Evolutionary conservation across 2,888 invertebrate species (phyloP), one percentile per base, ranked within the genome.

Genomic region (Chloromyia formosa): DNA sequence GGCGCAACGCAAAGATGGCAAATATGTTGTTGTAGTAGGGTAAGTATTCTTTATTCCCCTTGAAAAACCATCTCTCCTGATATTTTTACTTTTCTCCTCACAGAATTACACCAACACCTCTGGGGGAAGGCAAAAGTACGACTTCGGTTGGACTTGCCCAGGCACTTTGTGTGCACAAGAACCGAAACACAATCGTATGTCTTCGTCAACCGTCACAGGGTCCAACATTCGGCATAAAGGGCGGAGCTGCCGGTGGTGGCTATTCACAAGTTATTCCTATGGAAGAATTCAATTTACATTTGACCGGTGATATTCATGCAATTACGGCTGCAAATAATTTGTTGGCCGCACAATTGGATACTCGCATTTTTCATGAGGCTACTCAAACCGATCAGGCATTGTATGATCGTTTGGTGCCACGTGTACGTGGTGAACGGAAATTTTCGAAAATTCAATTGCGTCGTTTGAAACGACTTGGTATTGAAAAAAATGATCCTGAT

Each of bases 41-140:
- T 95, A 85, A 87, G 88, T 84, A 68, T 76, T n/a, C 27, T 23
- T 49, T 49, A 7, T 40, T 18, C 5, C 1, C 23, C 72, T 74
- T 14, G 22, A 14, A 40, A 56, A 71, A 40, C 12, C 16, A 23
- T 35, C 40, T 7, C 1, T 16, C 56, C 20, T 72, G 54, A 64
- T 23, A 40, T 49, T 60, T 68, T 40, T 40, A 45, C 27, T 23
- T 72, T 72, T 27, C 20, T 20, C 56, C 23, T 16, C 1, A 35
- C 56, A 95, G 96, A 16, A 98, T 99, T 69, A 99, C 98, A 0
- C 98, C 99, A 0, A 99, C 99, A 0, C 97, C 98, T 0, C 88
- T 99, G n/a, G 99, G 99, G 1, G 98, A 99, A 87, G 98, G 98
- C 40, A 99, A 99, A 87, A 97, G 96, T 81, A 99, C 99, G 0